Base-by-base conservation (phyloP, 2,797 vertebrate genomes). In the Salmo trutta region DNA sequence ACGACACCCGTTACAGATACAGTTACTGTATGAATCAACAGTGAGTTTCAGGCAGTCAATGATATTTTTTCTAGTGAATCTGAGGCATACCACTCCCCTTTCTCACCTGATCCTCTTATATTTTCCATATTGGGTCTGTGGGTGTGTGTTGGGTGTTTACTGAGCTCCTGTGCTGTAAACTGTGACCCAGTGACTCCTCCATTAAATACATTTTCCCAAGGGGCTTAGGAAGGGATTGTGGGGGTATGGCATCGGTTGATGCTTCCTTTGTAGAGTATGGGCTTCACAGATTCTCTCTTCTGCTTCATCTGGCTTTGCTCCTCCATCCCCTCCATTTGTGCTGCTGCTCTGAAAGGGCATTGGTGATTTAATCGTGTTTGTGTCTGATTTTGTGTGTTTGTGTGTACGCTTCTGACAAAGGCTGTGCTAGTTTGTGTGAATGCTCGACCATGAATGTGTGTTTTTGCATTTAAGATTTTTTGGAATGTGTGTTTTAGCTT, bases 251-350 rank as follows among this genome's bases (percentile, higher is more conserved):
- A 31, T 71, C 53, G 70, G 33, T 15, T 21, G n/a, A 62, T 24
- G 65, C 10, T 27, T 72, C 21, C 52, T 73, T 59, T 31, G 53
- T 19, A 54, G 71, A 21, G 5, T 74, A 12, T 62, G 59, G 56
- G 19, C 54, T 21, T 33, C 71, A 73, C 29, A 41, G 16, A 59
- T 74, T 41, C 31, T 17, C 19, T 33, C n/a, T 62, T 62, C 54
- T 31, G n/a, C 73, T 74, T 74, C 53, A 62, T 74, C 56, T 33
- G 53, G 19, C 73, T 74, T 62, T 74, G 54, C 31, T 2, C 7
- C 19, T 62, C 27, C 2, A 41, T n/a, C 51, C 56, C 21, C 47
- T 19, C 17, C 17, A 16, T 73, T 56, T 56, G 15, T 31, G 14
- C 5, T 54, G 27, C 4, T 31, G 52, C 24, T 31, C 53, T 54